Base-by-base conservation (phyloP, 2,113 vertebrate species). In the Stigmatopora nigra region DNA sequence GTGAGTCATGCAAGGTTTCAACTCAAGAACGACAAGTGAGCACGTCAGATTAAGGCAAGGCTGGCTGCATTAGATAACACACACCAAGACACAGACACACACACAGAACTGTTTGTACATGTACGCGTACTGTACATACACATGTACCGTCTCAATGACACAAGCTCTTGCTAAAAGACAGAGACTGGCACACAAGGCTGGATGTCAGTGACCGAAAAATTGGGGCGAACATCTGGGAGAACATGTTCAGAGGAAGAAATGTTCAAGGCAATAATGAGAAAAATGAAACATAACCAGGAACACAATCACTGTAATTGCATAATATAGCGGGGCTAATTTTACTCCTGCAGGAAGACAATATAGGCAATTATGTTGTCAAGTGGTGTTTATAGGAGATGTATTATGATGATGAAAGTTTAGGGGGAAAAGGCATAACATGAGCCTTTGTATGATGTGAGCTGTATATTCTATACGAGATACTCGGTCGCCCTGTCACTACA, bases 41-140 rank as follows among this genome's bases (percentile, higher is more conserved):
- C 82, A 82, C 51, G 82, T 85, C 85, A 86, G 87, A 86, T 87
- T 86, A 88, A 80, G 75, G 83, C 77, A 77, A 78, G 82, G 81
- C 84, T 86, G 81, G 75, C 79, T 81, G 61, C 68, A 73, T 74
- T 53, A 81, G 80, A 85, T 82, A 85, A 70, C 81, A 41, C 70
- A 58, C 69, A 52, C 53, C 12, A 62, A 69, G 65, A 53, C 65
- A 31, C 53, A 55, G 19, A 53, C 25, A 53, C 64, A 52, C 61
- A 52, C 58, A 44, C 35, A 22, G 52, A n/a, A 51, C n/a, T 8
- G 10, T 58, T 61, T 14, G 38, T 13, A 16, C 45, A 57, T 15
- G 22, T 35, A 55, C 49, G 17, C 14, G 25, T 31, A 31, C 25
- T 31, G 46, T 13, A 16, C 47, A 63, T 65, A 69, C 64, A 65